phyloP scores from a whole-genome alignment of 2,888 invertebrate species.

The Callinectes sapidus region DNA sequence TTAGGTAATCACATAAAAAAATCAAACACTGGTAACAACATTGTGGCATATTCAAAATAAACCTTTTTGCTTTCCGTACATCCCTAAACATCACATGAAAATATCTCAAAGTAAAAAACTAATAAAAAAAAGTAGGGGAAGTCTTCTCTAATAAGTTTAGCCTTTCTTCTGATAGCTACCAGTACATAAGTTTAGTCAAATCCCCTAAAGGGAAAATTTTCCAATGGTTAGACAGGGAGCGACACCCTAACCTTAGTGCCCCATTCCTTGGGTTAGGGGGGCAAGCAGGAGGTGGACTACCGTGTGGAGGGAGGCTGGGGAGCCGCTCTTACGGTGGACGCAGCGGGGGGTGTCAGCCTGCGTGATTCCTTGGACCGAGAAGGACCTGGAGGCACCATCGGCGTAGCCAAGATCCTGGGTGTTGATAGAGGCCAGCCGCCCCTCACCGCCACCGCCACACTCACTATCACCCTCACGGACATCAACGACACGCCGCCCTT shows the following conservation, averaged over 20 bases:
- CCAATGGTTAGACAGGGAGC: background rate
- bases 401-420: slow-evolving; percentile 50
- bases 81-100: too few relatives aligned
- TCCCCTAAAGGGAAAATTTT: too few relatives aligned
- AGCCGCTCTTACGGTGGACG: slow-evolving; percentile 48
- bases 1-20: too few relatives aligned
- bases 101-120: too few relatives aligned
- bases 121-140: too few relatives aligned
- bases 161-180: too few relatives aligned
- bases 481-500: slow-evolving; percentile 62
- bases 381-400: slow-evolving; percentile 40
- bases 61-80: too few relatives aligned
- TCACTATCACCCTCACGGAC: slow-evolving; percentile 56
- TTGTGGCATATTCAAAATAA: too few relatives aligned
- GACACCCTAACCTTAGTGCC: background rate
- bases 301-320: slow-evolving; percentile 50
- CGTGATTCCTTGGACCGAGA: slow-evolving; percentile 53
- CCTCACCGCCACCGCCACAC: slow-evolving; percentile 52
- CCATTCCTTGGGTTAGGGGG: slow-evolving; percentile 16
- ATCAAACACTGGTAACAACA: too few relatives aligned
- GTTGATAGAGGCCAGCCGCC: slow-evolving; percentile 54
- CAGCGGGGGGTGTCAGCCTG: slow-evolving; percentile 41
- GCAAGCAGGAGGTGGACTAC: slow-evolving; percentile 38
- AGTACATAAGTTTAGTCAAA: too few relatives aligned
- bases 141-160: too few relatives aligned